Evolutionary conservation across 2,888 invertebrate genomes (phyloP), one percentile per base, ranked within the genome.

Genomic region (Oxytorus armatus): DNA sequence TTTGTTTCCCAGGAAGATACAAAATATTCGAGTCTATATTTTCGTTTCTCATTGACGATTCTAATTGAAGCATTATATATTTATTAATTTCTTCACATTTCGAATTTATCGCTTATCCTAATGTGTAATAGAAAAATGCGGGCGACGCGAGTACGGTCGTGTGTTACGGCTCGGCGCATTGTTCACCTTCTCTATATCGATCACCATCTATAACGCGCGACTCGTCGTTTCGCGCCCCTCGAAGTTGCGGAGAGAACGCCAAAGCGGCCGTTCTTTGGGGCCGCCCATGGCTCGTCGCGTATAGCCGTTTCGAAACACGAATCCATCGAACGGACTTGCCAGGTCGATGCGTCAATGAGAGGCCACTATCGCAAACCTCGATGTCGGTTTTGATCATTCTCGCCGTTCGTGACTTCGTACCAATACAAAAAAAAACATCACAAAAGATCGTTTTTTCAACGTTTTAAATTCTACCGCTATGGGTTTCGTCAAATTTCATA

Each of bases 161-260:
- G 61, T 53, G 63, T 51, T 23, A 25, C 14, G 42, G 29, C 59
- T 36, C 47, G 55, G 49, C 61, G 73, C 76, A 72, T 59, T 73
- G 80, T 73, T 80, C 80, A 80, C 80, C 80, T 80, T 80, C 80
- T 80, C 77, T 53, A 61, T 80, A 80, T 80, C 80, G 80, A 80
- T 68, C 55, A 68, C 29, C 53, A 69, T 70, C 66, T 66, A 69
- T 63, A 73, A 53, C 39, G 18, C 53, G 16, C 36, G 16, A 42
- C 73, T 53, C 33, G 73, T 73, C 73, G 73, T 44, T 55, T 55
- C 51, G 39, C 49, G 23, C 63, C 63, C 53, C 42, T 63, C 63
- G 63, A 63, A 73, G 53, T 53, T 44, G 39, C 8, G 33, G 51
- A 51, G 73, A 39, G 39, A 14, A 23, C 25, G 33, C 33, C 25